These are phyloP conservation scores for Procavia capensis DNA, from an alignment of 2,113 vertebrate species.

Conservation along the genomic window DNA sequence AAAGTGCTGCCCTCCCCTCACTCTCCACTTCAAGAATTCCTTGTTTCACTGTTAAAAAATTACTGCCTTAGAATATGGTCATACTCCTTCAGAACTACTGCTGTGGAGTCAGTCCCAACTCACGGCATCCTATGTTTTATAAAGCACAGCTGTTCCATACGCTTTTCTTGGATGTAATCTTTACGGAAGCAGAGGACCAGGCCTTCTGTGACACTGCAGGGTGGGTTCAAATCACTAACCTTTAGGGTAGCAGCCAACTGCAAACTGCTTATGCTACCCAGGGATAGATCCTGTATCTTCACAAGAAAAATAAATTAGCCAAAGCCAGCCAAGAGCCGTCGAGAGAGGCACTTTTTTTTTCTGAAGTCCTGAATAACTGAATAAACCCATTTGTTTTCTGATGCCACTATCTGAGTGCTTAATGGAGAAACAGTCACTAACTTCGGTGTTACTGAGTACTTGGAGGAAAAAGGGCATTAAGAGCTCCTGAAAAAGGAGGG, in stretches of 20 bases:
- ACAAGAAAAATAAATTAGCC: not conserved
- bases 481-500: slow-evolving; percentile 21
- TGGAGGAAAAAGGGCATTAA: not conserved
- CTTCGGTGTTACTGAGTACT: not conserved
- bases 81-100: not conserved
- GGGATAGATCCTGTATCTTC: not conserved
- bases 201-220: not conserved
- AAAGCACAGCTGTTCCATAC: not conserved
- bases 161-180: not conserved
- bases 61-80: not conserved
- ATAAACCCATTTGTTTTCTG: slow-evolving; percentile 12
- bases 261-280: not conserved
- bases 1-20: not conserved
- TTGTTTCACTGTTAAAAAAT: not conserved
- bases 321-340: too few relatives aligned
- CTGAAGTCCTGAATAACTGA: not conserved
- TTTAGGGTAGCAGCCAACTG: not conserved
- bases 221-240: not conserved
- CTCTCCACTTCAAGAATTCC: not conserved
- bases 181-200: not conserved
- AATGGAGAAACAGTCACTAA: not conserved
- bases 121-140: not conserved
- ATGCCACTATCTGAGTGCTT: not conserved
- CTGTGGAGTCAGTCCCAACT: not conserved
- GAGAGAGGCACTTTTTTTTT: not conserved